phyloP scores from a whole-genome alignment of 1,140 invertebrate genomes.

The Venturia canescens region DNA sequence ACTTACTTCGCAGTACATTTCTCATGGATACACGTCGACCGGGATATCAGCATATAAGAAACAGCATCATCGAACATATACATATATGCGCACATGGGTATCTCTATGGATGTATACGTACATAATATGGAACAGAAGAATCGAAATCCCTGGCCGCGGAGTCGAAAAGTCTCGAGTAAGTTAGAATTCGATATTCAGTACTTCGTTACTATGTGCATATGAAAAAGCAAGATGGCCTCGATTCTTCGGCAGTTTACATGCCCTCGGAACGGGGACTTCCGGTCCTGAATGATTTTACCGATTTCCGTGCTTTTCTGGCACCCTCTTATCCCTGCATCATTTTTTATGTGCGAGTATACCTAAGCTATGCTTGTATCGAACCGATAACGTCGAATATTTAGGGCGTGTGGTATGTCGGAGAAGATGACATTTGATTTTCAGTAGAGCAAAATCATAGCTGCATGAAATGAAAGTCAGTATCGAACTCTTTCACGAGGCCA shows the following conservation, averaged over 20 bases:
- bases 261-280: conserved; percentile 6
- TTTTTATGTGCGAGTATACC: not conserved
- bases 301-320: conserved; percentile 11
- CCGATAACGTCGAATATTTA: not conserved
- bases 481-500: not conserved
- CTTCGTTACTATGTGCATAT: conserved; percentile 25
- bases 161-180: conserved; percentile 19
- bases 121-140: not conserved
- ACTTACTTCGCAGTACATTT: not conserved
- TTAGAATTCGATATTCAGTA: conserved; percentile 8
- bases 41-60: not conserved
- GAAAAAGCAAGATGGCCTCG: conserved; percentile 11
- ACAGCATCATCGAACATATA: not conserved
- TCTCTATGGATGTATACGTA: not conserved
- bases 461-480: conserved; percentile 16
- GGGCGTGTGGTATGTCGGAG: not conserved
- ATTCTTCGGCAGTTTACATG: conserved; percentile 6
- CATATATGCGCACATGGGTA: not conserved
- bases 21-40: not conserved
- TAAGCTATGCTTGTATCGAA: conserved; percentile 15
- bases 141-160: not conserved
- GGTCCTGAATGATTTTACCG: conserved; percentile 13
- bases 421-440: conserved; percentile 1
- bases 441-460: not conserved
- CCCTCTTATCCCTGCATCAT: conserved; percentile 7